Evolutionary conservation across 2,888 invertebrate species (phyloP).

Genomic region (Plebejus argus): DNA sequence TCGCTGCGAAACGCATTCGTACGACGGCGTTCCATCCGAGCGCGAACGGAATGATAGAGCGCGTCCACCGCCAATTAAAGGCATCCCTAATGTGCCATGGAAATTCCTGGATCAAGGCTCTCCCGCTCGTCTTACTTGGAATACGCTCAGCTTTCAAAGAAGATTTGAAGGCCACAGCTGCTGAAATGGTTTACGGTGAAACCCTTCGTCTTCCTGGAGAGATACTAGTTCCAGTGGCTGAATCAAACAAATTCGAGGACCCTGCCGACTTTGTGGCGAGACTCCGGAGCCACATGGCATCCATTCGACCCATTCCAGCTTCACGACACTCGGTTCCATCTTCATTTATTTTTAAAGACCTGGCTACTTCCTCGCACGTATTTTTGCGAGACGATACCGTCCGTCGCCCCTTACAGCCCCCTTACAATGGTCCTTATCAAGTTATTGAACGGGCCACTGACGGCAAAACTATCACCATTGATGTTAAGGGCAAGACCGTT

Average conservation of each 20-base stretch:
- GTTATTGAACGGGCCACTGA: constrained; percentile 30
- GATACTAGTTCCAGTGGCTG: constrained; percentile 9
- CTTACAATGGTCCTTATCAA: constrained; percentile 34
- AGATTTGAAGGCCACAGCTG: constrained; percentile 37
- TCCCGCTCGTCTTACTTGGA: constrained; percentile 41
- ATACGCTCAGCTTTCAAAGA: constrained; percentile 42
- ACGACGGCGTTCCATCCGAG: not conserved
- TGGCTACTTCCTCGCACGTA: not conserved
- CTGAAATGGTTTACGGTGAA: constrained; percentile 41
- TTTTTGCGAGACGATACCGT: constrained; percentile 35
- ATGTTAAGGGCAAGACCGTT: constrained; percentile 33
- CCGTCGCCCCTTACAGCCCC: constrained; percentile 35
- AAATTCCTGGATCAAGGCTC: constrained; percentile 35
- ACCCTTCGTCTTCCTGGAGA: constrained; percentile 37
- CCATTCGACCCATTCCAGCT: not conserved
- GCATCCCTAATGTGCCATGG: constrained; percentile 41
- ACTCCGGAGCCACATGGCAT: constrained; percentile 30
- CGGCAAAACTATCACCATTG: constrained; percentile 35
- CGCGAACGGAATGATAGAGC: not conserved
- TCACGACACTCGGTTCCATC: not conserved
- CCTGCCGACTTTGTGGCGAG: not conserved
- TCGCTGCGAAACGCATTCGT: no score
- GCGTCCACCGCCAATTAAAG: constrained; percentile 39
- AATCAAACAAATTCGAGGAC: not conserved
- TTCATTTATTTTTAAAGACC: not conserved